These are phyloP conservation scores for Cottoperca gobio DNA, from an alignment of 2,797 vertebrate species.

Conservation along the genomic window DNA sequence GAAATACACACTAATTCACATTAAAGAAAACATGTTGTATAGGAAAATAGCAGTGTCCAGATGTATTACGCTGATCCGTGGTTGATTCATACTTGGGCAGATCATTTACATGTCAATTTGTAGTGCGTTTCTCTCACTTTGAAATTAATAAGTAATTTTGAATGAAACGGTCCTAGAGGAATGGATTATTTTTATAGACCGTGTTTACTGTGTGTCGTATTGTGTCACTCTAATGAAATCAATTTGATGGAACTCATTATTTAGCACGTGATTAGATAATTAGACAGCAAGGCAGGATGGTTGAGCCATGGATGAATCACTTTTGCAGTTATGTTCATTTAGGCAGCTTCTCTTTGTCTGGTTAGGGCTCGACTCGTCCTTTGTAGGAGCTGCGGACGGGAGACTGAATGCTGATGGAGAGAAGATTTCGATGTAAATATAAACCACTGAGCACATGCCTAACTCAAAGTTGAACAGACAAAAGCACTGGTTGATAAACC, in stretches of 20 bases:
- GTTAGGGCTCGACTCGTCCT: slow-evolving; percentile 54
- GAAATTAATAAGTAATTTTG: slow-evolving; percentile 8
- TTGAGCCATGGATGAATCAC: slow-evolving; percentile 62
- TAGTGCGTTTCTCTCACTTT: slow-evolving; percentile 16
- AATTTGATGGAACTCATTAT: slow-evolving; percentile 73
- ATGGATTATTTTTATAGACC: slow-evolving; percentile 12
- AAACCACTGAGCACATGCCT: slow-evolving; percentile 65
- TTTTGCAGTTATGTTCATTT: slow-evolving; percentile 68
- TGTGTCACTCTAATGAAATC: slow-evolving; percentile 73
- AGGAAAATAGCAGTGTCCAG: not conserved
- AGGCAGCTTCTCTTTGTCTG: slow-evolving; percentile 55
- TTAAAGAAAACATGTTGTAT: not conserved
- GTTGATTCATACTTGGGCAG: not conserved
- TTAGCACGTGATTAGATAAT: slow-evolving; percentile 75
- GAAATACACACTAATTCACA: not conserved
- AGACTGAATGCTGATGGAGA: slow-evolving; percentile 71
- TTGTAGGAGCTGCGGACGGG: slow-evolving; percentile 35
- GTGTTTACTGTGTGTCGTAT: slow-evolving; percentile 8
- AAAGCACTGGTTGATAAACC: slow-evolving; percentile 60
- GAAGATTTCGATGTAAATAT: slow-evolving; percentile 65
- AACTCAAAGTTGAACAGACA: slow-evolving; percentile 51
- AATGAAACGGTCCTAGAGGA: slow-evolving; percentile 1
- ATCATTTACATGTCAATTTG: not conserved
- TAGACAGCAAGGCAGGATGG: slow-evolving; percentile 66
- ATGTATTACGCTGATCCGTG: not conserved